Conservation (phyloP, 2,113 vertebrate species). For the Cathartes aura region DNA sequence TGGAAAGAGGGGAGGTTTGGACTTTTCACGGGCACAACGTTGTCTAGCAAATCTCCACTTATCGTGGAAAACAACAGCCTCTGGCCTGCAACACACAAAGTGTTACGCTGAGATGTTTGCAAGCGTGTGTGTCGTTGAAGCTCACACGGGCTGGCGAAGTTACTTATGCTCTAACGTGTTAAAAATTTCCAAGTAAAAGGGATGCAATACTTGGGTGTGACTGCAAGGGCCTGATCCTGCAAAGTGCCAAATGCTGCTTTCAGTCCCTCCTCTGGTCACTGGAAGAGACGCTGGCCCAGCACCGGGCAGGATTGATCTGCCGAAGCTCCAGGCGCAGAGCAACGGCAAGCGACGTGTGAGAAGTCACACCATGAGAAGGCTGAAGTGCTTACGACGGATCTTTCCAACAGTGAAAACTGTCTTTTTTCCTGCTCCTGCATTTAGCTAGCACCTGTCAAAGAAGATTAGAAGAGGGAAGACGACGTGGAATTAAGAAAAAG, state of each 20-base stretch:
- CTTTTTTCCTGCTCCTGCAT: neutral
- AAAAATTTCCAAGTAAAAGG: neutral
- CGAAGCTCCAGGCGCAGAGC: neutral
- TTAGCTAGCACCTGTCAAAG: neutral
- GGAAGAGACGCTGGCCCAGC: neutral
- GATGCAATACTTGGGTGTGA: neutral
- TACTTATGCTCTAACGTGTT: neutral
- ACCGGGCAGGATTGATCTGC: neutral
- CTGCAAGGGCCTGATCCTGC: neutral
- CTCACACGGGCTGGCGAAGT: accelerated
- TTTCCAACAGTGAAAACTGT: neutral
- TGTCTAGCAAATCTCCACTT: too few relatives aligned
- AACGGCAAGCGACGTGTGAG: neutral
- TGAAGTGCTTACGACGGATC: neutral
- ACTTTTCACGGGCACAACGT: accelerated
- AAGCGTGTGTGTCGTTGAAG: accelerated
- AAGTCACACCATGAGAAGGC: neutral
- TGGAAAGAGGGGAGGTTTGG: neutral
- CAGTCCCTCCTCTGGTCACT: neutral
- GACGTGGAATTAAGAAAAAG: neutral
- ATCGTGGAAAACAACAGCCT: neutral
- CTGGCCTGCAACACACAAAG: accelerated
- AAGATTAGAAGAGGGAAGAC: neutral
- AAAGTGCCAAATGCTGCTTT: neutral
- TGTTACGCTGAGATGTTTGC: accelerated